Evolutionary conservation across 2,797 vertebrate species (phyloP).

Genomic region (Centropyge bicolor): DNA sequence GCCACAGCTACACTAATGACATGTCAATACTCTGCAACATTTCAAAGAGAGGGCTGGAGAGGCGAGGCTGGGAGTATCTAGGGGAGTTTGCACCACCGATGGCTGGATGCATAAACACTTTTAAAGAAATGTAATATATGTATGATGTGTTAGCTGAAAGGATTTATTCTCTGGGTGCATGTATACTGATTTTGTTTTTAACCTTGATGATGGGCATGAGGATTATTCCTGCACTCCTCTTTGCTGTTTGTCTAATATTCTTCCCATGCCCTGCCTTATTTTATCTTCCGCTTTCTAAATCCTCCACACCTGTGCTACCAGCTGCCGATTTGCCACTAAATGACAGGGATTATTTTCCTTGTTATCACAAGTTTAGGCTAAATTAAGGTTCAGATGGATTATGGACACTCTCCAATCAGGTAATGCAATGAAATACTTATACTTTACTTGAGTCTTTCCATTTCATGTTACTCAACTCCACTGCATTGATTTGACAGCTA

Average conservation of each 20-base stretch:
- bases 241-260: slow-evolving; percentile 2
- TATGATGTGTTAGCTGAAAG: background rate
- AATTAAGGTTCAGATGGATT: background rate
- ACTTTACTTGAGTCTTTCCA: background rate
- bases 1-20: slow-evolving; percentile 51
- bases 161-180: background rate
- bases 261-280: background rate
- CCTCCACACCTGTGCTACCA: background rate
- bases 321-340: background rate
- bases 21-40: slow-evolving; percentile 41
- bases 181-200: background rate
- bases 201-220: background rate
- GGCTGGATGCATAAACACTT: background rate
- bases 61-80: background rate
- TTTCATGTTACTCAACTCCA: background rate
- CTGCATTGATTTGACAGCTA: background rate
- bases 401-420: background rate
- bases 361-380: background rate
- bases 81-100: background rate
- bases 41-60: slow-evolving; percentile 8
- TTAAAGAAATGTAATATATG: background rate
- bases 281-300: background rate
- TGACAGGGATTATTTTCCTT: background rate
- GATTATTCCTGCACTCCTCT: background rate
- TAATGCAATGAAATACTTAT: background rate